Percentiles rank a stretch among this genome's conserved stretches.
Evolutionary conservation across 2,888 invertebrate genomes (phyloP).

Genomic region (Phalera bucephala): DNA sequence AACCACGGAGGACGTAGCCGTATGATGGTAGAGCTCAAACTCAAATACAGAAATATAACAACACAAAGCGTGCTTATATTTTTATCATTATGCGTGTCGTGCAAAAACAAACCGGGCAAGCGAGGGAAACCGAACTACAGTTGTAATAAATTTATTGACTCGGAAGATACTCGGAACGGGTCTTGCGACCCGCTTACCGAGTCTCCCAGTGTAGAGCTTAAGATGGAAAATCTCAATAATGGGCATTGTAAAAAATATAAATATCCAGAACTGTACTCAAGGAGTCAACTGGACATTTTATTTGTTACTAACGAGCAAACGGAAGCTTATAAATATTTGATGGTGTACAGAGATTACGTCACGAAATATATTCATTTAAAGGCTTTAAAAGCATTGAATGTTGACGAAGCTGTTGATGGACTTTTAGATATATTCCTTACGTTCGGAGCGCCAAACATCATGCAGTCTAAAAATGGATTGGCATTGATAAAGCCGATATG

Average conservation of each 20-base stretch:
- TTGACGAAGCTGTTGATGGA: constrained; percentile 44
- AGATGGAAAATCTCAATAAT: constrained; percentile 11
- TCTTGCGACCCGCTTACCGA: constrained; percentile 10
- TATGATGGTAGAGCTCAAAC: constrained; percentile 25
- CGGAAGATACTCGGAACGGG: constrained; percentile 6
- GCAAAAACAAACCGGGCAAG: constrained; percentile 36
- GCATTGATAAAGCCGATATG: constrained; percentile 48
- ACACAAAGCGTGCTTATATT: constrained; percentile 40
- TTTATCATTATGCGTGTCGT: constrained; percentile 45
- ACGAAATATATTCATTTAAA: constrained; percentile 52
- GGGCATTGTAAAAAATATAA: constrained; percentile 9
- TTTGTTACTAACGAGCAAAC: constrained; percentile 38
- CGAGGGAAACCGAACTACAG: constrained; percentile 14
- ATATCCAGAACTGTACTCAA: constrained; percentile 47
- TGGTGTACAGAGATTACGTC: constrained; percentile 51
- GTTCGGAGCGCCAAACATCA: constrained; percentile 58
- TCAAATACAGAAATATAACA: constrained; percentile 52
- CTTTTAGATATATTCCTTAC: constrained; percentile 52
- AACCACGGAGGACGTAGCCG: constrained; percentile 53
- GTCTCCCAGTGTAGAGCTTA: constrained; percentile 3
- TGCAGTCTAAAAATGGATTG: constrained; percentile 56
- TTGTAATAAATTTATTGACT: neutral
- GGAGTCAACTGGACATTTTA: constrained; percentile 55
- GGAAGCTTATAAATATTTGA: constrained; percentile 51
- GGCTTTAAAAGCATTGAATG: constrained; percentile 43